Percentiles rank a stretch among this genome's conserved stretches.
These are phyloP conservation scores for Drosophila macrospina DNA, from an alignment of 2,888 invertebrate genomes.

Conservation along the genomic window DNA sequence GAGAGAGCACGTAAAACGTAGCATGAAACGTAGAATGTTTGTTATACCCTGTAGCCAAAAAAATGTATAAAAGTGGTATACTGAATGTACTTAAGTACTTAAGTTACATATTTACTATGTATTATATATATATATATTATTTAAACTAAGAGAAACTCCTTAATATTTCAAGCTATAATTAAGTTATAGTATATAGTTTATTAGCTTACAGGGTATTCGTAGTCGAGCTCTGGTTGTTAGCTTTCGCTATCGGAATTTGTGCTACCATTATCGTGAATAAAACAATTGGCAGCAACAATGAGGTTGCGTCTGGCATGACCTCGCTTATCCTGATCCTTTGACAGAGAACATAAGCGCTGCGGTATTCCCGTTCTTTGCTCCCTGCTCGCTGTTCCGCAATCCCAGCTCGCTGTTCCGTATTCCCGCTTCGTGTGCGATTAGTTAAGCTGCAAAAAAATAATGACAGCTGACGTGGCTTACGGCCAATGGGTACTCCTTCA, in stretches of 20 bases:
- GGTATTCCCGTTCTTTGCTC: conserved; percentile 85
- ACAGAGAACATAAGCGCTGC: conserved; percentile 91
- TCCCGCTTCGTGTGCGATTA: conserved; percentile 43
- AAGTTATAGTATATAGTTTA: no score
- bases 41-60: conserved; percentile 27
- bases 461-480: conserved; percentile 47
- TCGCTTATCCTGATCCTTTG: conserved; percentile 93
- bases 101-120: no score
- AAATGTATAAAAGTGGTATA: not conserved
- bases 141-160: no score
- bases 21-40: conserved; percentile 47
- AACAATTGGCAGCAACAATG: conserved; percentile 91
- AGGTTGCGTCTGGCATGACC: conserved; percentile 90
- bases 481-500: conserved; percentile 19
- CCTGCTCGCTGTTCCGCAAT: not conserved
- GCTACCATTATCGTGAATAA: conserved; percentile 87
- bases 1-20: conserved; percentile 49
- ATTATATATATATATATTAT: no score
- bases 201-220: conserved; percentile 9
- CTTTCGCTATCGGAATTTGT: conserved; percentile 19
- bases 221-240: not conserved
- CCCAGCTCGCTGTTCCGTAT: not conserved
- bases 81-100: no score
- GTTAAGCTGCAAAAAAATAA: conserved; percentile 53
- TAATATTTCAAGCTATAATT: no score